These are phyloP conservation scores for Coreius guichenoti DNA, from an alignment of 2,797 vertebrate genomes.

Conservation along the genomic window DNA sequence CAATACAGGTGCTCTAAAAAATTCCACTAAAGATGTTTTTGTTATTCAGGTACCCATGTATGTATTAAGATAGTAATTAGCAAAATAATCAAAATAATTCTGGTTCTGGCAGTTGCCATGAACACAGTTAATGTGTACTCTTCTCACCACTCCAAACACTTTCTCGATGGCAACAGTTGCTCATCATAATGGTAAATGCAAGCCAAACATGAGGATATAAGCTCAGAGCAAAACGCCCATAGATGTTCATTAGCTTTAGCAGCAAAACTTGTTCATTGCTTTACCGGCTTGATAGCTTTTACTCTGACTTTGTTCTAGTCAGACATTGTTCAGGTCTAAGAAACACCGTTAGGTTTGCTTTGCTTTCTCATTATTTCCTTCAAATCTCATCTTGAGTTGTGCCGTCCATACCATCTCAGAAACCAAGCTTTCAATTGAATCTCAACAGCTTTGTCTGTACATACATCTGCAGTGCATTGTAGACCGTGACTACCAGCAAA, in stretches of 20 bases:
- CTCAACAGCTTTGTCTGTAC: neutral
- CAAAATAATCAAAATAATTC: neutral
- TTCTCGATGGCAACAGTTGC: neutral
- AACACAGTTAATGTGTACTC: neutral
- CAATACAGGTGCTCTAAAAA: constrained; percentile 11
- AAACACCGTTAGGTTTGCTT: neutral
- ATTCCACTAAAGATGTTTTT: constrained; percentile 6
- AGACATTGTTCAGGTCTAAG: constrained; percentile 6
- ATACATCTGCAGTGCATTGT: neutral
- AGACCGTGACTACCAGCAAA: constrained; percentile 12
- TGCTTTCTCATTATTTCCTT: neutral
- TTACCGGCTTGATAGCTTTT: constrained; percentile 10
- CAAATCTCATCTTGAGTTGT: neutral
- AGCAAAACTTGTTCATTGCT: neutral
- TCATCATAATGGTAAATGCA: constrained; percentile 20
- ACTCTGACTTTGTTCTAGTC: constrained; percentile 21
- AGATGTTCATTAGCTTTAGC: constrained; percentile 5
- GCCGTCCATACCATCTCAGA: neutral
- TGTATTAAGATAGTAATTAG: constrained; percentile 15
- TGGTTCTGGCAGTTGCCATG: constrained; percentile 16
- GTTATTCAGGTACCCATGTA: constrained; percentile 9
- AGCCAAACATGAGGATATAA: constrained; percentile 17
- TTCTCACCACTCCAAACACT: neutral
- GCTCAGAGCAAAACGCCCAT: neutral
- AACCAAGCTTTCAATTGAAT: neutral